Conservation (phyloP, 2,888 invertebrate genomes). For the Thecophora atra region DNA sequence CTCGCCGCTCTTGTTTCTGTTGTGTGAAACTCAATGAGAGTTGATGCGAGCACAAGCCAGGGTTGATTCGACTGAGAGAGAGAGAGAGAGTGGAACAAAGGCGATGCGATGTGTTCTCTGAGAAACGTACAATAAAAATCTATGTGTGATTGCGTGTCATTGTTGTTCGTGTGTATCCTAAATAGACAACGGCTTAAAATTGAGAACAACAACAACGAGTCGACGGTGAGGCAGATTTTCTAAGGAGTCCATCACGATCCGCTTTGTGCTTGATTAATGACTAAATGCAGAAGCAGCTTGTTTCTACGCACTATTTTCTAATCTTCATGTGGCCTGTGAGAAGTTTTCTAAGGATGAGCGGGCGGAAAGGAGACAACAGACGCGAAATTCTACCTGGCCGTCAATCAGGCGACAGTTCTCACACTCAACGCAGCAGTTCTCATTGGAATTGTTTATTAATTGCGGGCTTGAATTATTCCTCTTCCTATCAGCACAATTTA, state of each 20-base stretch:
- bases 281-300: not conserved
- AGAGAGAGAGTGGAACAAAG: not conserved
- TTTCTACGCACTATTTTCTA: not conserved
- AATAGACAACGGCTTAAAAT: not conserved
- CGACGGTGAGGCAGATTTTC: not conserved
- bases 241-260: not conserved
- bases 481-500: not conserved
- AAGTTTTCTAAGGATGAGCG: too few species aligned
- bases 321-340: too few species aligned
- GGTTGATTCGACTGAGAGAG: conserved; percentile 12
- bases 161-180: conserved; percentile 18
- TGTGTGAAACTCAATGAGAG: not conserved
- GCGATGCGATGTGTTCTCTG: not conserved
- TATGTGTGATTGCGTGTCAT: too few species aligned
- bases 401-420: too few species aligned
- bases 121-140: too few species aligned
- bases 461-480: not conserved
- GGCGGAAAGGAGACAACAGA: too few species aligned
- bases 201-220: not conserved
- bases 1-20: not conserved
- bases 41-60: not conserved
- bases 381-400: too few species aligned
- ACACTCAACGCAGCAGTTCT: too few species aligned
- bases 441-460: too few species aligned
- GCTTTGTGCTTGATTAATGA: conserved; percentile 20